These are phyloP conservation scores for Trachythela sp. DNA, from an alignment of 64 coral and sea anemone species.

Conservation along the genomic window DNA sequence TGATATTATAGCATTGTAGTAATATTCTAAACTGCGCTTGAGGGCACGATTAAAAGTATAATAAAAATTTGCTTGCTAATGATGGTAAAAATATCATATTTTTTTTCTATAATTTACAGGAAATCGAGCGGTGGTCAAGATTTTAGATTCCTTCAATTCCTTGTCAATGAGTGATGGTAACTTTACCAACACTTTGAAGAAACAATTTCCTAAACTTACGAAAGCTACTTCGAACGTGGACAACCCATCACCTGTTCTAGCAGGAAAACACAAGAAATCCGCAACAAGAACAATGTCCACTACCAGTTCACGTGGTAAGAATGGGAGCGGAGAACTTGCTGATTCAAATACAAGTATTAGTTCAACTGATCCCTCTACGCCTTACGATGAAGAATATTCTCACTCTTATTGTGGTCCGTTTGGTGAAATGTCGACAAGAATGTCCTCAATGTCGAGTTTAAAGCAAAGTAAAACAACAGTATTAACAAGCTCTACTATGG, in stretches of 20 bases:
- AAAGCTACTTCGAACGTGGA: not conserved
- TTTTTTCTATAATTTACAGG: not conserved
- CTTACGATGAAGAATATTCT: conserved; percentile 11
- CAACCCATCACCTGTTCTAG: not conserved
- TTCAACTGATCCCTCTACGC: not conserved
- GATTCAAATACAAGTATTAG: conserved; percentile 3
- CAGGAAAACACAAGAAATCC: not conserved
- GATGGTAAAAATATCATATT: not conserved
- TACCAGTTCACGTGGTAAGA: not conserved
- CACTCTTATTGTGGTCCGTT: not conserved
- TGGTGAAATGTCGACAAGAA: not conserved
- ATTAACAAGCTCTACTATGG: not conserved
- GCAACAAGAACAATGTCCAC: not conserved
- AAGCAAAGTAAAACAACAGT: conserved; percentile 13
- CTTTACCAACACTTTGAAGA: conserved; percentile 15
- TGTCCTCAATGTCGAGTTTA: not conserved
- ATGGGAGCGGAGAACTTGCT: not conserved
- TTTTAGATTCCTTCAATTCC: conserved; percentile 4
- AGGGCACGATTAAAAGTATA: too few species aligned
- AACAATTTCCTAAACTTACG: not conserved
- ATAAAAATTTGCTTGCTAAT: too few species aligned
- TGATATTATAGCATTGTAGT: too few species aligned
- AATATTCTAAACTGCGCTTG: too few species aligned
- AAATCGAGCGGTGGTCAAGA: conserved; percentile 2
- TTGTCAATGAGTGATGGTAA: not conserved